Evolutionary conservation across 2,113 vertebrate genomes (phyloP), one percentile per base, ranked within the genome.

Genomic region (Leucoraja erinaceus): DNA sequence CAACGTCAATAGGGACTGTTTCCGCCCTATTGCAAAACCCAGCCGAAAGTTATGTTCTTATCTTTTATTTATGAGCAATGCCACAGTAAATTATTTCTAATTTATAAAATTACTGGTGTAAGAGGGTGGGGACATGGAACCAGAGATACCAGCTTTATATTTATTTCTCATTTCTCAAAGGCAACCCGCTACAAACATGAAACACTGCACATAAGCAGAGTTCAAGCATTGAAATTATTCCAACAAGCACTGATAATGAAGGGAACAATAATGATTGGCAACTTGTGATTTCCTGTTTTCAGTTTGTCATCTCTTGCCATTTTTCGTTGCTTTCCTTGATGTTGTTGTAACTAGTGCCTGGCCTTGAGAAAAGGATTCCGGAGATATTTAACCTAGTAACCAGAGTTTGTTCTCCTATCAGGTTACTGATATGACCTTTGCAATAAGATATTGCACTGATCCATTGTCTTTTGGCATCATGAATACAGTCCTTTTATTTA

Each of bases 401-500:
- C 63, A 70, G 86, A 11, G 28, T 90, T 31, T 10, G 18, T 72
- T 0, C 88, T 33, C 88, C 59, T 68, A 91, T 72, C 66, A 72
- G 18, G 31, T 72, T 72, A 91, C 88, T 68, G 18, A 72, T 68
- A 70, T 72, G 66, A 91, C 18, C 22, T 91, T 70, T 72, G 72
- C 66, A 25, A 33, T 25, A 33, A 72, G 66, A 91, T 72, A 91
- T 47, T 72, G 66, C 63, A 66, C 66, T 90, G 61, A 90, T 68
- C 88, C 63, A 90, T 70, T 90, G 88, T 90, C 31, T 72, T 22
- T 72, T 91, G 88, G 72, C 66, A 91, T 70, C 33, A 68, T 90
- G 56, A 68, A 38, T 66, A 47, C 38, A 70, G 68, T 10, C 25
- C 72, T 91, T 28, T 54, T 18, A 91, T 72, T 91, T 72, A 70